Evolutionary conservation across 1,140 invertebrate species (phyloP), one percentile per base, ranked within the genome.

Genomic region (Drosophila parvula): DNA sequence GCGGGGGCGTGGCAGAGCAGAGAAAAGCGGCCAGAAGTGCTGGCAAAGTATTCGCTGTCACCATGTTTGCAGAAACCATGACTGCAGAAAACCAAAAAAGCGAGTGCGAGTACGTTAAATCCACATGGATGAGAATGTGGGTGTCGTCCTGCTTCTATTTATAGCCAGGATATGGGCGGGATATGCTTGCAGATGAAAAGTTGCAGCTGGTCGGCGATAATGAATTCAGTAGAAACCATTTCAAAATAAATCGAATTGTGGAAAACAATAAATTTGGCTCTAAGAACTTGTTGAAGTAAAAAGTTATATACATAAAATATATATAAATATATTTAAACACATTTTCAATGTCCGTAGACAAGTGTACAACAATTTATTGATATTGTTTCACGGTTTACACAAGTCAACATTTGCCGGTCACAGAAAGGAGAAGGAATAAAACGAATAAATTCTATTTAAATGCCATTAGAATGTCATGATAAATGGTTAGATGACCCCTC

Each of bases 1-100:
- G 40, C 28, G 47, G 41, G 30, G 71, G 55, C 61, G 47, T 60
- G 51, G 55, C 61, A 22, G 14, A 71, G 57, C 43, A 63, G 65
- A 45, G 48, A 28, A 34, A 53, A 40, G 55, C 14, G 47, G 27
- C 10, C 51, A 14, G 12, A 34, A 38, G 48, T 62, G 48, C 57
- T 69, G 45, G 50, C 45, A 64, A 50, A 74, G 75, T 62, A 83
- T 79, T 56, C 56, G 64, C 69, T 86, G 75, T 82, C 75, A 81
- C 74, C 78, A 75, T 86, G 80, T 86, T 75, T 53, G 60, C 67
- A 36, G 61, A 63, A 69, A 74, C 73, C 63, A 69, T 69, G 65
- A 69, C 61, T 69, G 65, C 47, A 44, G 65, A 67, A 67, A 69
- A 69, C 65, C 61, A 69, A 62, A 67, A 74, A 63, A 56, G 45